These are phyloP conservation scores for Falco cherrug DNA, from an alignment of 2,797 vertebrate genomes.

Conservation along the genomic window DNA sequence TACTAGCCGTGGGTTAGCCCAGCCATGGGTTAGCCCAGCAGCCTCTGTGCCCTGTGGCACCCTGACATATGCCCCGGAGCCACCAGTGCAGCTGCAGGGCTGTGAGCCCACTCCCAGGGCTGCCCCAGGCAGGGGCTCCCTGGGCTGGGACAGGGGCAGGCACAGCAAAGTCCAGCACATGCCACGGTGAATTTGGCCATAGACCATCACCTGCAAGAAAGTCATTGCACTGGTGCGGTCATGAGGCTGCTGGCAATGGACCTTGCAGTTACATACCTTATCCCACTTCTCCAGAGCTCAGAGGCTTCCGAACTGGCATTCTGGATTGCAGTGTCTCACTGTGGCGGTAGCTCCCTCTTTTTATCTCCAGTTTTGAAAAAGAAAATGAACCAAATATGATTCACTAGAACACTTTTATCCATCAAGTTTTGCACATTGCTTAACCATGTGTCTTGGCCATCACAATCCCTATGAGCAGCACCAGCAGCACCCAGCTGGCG, in stretches of 20 bases:
- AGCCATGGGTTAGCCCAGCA: rapidly evolving
- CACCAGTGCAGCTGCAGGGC: rapidly evolving
- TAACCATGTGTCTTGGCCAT: rapidly evolving
- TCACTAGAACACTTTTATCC: no score
- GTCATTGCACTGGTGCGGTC: rapidly evolving
- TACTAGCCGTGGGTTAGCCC: background rate
- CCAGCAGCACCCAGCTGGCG: background rate
- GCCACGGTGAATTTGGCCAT: rapidly evolving
- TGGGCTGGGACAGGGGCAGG: background rate
- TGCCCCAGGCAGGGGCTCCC: background rate
- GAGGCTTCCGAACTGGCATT: background rate
- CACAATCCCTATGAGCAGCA: rapidly evolving
- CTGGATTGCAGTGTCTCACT: background rate
- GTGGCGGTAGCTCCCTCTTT: background rate
- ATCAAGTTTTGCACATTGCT: background rate
- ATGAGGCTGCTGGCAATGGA: background rate
- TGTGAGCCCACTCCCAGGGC: rapidly evolving
- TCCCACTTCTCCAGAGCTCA: no score
- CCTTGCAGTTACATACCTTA: background rate
- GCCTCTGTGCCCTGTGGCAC: background rate
- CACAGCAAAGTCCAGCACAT: background rate
- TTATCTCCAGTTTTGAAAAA: background rate
- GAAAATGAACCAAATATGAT: background rate
- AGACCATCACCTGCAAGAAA: background rate
- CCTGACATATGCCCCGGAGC: rapidly evolving